phyloP scores from a whole-genome alignment of 2,113 vertebrate genomes.

The Serinus canaria region DNA sequence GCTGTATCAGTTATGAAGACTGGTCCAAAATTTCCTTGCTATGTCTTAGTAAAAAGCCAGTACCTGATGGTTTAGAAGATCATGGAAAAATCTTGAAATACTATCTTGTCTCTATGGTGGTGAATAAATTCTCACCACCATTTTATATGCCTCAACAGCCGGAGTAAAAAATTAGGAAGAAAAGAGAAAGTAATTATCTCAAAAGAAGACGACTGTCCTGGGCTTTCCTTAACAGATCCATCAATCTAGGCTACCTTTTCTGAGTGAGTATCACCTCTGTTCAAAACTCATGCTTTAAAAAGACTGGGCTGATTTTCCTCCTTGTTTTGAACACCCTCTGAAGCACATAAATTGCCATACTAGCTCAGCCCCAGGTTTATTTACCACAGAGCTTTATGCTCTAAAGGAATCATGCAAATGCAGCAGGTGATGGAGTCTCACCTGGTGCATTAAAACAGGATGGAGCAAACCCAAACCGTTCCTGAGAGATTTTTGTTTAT shows the following conservation, averaged over 20 bases:
- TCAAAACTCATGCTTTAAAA: background rate
- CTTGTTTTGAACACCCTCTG: background rate
- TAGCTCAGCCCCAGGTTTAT: background rate
- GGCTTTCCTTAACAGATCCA: background rate
- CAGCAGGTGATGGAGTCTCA: background rate
- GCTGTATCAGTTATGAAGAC: accelerated
- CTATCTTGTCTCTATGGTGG: background rate
- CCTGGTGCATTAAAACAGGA: background rate
- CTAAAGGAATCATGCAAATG: background rate
- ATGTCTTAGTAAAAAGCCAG: background rate
- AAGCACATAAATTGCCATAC: background rate
- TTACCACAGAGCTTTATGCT: background rate
- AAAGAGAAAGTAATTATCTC: background rate
- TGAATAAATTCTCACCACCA: background rate
- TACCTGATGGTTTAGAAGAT: background rate
- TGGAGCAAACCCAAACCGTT: background rate
- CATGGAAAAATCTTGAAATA: background rate
- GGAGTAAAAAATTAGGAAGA: background rate
- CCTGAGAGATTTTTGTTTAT: background rate
- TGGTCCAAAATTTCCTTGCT: background rate
- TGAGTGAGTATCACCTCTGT: background rate
- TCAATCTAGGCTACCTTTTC: background rate
- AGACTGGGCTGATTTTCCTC: background rate
- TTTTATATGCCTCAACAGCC: background rate
- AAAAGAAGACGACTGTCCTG: background rate